phyloP scores from a whole-genome alignment of 1,140 invertebrate species.

The Thalassaphorura encarpata region DNA sequence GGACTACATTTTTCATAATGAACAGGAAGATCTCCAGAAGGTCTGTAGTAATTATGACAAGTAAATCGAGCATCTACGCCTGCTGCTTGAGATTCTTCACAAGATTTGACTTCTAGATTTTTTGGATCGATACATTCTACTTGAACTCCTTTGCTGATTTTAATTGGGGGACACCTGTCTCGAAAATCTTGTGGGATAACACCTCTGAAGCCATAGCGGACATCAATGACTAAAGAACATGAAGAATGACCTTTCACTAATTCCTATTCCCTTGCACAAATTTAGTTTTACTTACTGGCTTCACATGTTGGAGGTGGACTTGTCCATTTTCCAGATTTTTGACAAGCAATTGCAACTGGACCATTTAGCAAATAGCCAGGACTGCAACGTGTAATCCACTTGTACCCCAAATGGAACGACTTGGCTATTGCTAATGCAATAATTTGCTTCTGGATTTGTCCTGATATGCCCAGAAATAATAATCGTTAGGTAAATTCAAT shows the following conservation, averaged over 20 bases:
- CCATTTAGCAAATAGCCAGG: slow-evolving; percentile 22
- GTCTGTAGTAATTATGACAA: slow-evolving; percentile 22
- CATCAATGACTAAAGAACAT: slow-evolving; percentile 23
- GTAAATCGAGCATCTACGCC: slow-evolving; percentile 25
- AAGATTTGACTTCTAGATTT: slow-evolving; percentile 22
- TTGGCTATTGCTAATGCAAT: slow-evolving; percentile 11
- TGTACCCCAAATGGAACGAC: slow-evolving; percentile 11
- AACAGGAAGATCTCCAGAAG: slow-evolving; percentile 24
- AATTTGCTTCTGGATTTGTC: slow-evolving; percentile 19
- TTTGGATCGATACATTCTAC: slow-evolving; percentile 28
- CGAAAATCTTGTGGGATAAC: slow-evolving; percentile 24
- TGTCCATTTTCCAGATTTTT: slow-evolving; percentile 17
- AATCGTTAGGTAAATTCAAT: background rate
- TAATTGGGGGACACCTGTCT: slow-evolving; percentile 14
- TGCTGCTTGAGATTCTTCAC: slow-evolving; percentile 14
- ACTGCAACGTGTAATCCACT: slow-evolving; percentile 15
- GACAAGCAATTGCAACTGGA: slow-evolving; percentile 14
- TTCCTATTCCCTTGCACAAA: background rate
- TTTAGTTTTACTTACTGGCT: slow-evolving; percentile 14
- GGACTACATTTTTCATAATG: slow-evolving; percentile 30
- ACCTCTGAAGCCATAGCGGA: slow-evolving; percentile 22
- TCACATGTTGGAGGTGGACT: slow-evolving; percentile 24
- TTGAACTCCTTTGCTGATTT: slow-evolving; percentile 14
- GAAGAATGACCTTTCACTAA: background rate
- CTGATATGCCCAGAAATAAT: background rate